Base-by-base conservation (phyloP, 2,113 vertebrate species). In the Notarius quadriscutis region DNA sequence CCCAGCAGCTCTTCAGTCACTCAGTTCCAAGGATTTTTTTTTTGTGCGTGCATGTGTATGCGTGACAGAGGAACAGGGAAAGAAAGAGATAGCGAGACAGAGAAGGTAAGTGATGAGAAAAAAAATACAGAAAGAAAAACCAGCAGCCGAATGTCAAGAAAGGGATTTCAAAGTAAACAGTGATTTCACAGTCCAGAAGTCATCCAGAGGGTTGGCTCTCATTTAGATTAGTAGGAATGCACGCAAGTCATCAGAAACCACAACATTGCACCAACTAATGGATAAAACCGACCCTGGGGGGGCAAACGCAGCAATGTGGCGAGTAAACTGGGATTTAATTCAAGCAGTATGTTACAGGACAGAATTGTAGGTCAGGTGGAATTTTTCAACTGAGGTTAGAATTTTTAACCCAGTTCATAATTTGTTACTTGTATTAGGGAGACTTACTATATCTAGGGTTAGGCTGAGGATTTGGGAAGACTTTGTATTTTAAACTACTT, bases 241-340 rank as follows among this genome's bases (percentile, higher is more conserved):
- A 87, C 79, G 78, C 51, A 85, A 48, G 55, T 67, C 74, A 87
- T 63, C 80, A 17, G 51, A 67, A 62, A 17, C 27, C 85, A 22
- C 34, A 84, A 65, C 55, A 60, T 55, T 69, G 72, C 25, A 30
- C 22, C 50, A 17, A 65, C 80, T 91, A 85, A 93, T 91, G 71
- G 90, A 90, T 87, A 91, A 20, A 41, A 89, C 7, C 83, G 25
- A 83, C 60, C 88, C 65, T 87, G 84, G 83, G 81, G 89, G 81
- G 20, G 67, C 81, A 62, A 75, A 48, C 80, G 58, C 18, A 80
- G 53, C 62, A 18, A 57, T 77, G 51, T 79, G 85, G 50, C 11
- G 12, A 86, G 62, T 80, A 86, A 86, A 80, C 50, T 69, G 50
- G 60, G 48, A 53, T 86, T 80, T 80, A 11, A 34, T n/a, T 78